Evolutionary conservation across 2,113 vertebrate genomes (phyloP).

Genomic region (Pogona vitticeps): DNA sequence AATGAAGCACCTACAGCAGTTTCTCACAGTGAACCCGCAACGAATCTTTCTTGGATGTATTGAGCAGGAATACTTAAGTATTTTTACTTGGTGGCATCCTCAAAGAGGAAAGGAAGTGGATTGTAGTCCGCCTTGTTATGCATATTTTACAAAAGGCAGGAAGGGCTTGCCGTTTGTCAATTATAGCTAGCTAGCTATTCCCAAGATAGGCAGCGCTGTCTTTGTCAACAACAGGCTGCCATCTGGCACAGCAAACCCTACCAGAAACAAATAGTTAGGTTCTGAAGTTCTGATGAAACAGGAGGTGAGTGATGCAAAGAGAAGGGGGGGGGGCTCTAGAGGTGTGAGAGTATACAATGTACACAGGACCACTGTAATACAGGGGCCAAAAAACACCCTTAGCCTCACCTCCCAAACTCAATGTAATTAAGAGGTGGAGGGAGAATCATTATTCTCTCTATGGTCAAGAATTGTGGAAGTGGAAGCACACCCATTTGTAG

Average conservation of each 20-base stretch:
- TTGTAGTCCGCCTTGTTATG: neutral
- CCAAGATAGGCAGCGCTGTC: neutral
- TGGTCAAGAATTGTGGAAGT: neutral
- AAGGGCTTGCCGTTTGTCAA: neutral
- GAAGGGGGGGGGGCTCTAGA: too few species aligned
- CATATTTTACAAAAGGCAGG: neutral
- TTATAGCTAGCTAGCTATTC: neutral
- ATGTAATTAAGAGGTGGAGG: neutral
- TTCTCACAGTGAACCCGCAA: neutral
- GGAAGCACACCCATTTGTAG: neutral
- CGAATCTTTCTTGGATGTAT: neutral
- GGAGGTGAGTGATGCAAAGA: neutral
- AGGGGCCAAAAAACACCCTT: neutral
- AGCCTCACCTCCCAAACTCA: neutral
- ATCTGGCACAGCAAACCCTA: neutral
- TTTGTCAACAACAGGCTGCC: neutral
- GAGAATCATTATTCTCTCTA: neutral
- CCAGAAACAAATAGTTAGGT: neutral
- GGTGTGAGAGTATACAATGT: too few species aligned
- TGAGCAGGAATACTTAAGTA: neutral
- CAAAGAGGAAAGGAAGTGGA: neutral
- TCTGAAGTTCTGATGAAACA: neutral
- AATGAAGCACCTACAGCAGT: neutral
- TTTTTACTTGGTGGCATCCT: neutral
- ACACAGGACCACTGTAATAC: neutral